Percentiles rank a stretch among this genome's conserved stretches.
These are phyloP conservation scores for Drosophila ezoana DNA, from an alignment of 2,888 invertebrate genomes.

Conservation along the genomic window DNA sequence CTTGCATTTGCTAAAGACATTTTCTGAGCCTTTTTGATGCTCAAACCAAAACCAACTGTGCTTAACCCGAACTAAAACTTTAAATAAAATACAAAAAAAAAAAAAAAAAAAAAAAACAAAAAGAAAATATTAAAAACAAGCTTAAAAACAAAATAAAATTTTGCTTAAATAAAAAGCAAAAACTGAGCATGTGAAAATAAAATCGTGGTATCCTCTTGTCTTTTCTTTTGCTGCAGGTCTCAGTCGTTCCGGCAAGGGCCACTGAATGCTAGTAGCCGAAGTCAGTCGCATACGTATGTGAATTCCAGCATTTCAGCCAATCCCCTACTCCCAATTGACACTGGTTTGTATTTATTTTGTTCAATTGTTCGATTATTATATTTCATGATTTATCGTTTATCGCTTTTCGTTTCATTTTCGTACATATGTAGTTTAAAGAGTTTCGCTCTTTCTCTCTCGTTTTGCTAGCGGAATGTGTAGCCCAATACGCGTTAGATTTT, in stretches of 20 bases:
- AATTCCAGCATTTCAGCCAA: conserved; percentile 96
- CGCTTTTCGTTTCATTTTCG: conserved; percentile 44
- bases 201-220: conserved; percentile 85
- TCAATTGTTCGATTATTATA: conserved; percentile 72
- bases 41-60: conserved; percentile 50
- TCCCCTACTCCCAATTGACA: conserved; percentile 96
- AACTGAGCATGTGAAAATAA: conserved; percentile 82
- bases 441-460: conserved; percentile 25
- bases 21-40: conserved; percentile 32
- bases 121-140: conserved; percentile 14
- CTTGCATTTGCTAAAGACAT: conserved; percentile 45
- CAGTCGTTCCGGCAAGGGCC: conserved; percentile 94
- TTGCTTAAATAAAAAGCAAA: conserved; percentile 50
- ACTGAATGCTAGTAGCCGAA: conserved; percentile 86
- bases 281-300: conserved; percentile 88
- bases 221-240: conserved; percentile 90
- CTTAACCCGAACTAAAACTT: conserved; percentile 42
- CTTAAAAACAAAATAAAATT: conserved; percentile 19
- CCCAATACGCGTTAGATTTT: conserved; percentile 37
- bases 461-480: conserved; percentile 57
- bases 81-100: conserved; percentile 27
- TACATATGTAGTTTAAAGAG: conserved; percentile 28
- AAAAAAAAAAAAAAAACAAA: conserved; percentile 11
- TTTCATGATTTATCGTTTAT: conserved; percentile 63
- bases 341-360: conserved; percentile 86